Conservation (phyloP, 92 coral and sea anemone species). For the Epizoanthus fatuus region DNA sequence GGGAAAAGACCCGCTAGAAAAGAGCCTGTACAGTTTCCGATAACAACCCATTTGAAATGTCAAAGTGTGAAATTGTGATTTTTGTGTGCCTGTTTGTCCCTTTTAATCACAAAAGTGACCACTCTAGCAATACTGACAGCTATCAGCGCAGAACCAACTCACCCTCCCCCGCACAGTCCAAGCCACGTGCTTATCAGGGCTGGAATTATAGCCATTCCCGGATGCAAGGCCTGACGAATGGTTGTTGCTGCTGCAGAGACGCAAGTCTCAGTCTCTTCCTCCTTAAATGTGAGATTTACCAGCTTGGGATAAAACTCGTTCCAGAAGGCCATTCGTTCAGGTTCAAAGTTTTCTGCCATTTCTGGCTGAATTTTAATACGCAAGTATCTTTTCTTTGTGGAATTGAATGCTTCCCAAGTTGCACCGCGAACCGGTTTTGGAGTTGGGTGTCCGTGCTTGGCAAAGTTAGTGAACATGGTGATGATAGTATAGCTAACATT, state of each 20-base stretch:
- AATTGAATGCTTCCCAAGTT: conserved; percentile 72
- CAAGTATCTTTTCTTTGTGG: conserved; percentile 59
- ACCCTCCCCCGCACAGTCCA: neutral
- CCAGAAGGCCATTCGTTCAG: conserved; percentile 86
- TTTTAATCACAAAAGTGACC: no score
- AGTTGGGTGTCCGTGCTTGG: conserved; percentile 64
- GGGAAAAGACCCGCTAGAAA: no score
- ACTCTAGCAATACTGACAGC: no score
- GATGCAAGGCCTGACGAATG: neutral
- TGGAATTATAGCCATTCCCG: neutral
- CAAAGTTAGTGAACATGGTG: conserved; percentile 58
- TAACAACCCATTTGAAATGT: no score
- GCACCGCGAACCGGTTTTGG: conserved; percentile 59
- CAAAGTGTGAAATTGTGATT: no score
- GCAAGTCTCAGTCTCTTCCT: conserved; percentile 17
- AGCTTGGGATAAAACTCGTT: conserved; percentile 82
- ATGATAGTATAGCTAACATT: conserved; percentile 59
- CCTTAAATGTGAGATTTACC: conserved; percentile 25
- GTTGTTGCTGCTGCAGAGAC: neutral
- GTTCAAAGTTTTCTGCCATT: conserved; percentile 64
- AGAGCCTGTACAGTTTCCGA: no score
- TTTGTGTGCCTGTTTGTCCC: no score
- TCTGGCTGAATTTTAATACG: conserved; percentile 62
- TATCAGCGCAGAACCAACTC: neutral
- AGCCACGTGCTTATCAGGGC: neutral